Evolutionary conservation across 1,140 invertebrate species (phyloP).

Genomic region (Trigoniulus corallinus): DNA sequence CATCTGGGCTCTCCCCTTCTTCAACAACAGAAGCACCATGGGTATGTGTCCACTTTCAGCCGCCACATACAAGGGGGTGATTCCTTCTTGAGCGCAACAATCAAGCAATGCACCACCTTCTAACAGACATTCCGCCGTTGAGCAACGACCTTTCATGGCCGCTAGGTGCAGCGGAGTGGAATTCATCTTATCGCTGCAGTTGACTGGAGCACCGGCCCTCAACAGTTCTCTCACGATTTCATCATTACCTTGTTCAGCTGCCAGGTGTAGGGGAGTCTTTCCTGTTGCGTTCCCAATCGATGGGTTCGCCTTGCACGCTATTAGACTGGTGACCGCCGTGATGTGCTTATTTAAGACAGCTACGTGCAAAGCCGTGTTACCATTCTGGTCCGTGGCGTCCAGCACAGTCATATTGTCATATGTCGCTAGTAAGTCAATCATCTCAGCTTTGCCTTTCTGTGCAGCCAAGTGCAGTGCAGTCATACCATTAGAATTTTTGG

Average conservation of each 20-base stretch:
- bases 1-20: constrained; percentile 32
- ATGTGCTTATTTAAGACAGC: background rate
- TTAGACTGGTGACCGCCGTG: constrained; percentile 26
- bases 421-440: background rate
- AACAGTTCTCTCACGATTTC: constrained; percentile 13
- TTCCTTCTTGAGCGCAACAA: constrained; percentile 30
- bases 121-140: constrained; percentile 38
- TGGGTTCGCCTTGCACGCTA: constrained; percentile 48
- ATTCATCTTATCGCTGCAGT: background rate
- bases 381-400: background rate
- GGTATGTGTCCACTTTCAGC: constrained; percentile 46
- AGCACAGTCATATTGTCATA: too few species aligned
- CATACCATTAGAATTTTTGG: background rate
- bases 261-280: constrained; percentile 35
- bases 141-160: background rate
- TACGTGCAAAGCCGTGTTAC: background rate
- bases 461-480: background rate
- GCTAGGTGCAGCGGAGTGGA: background rate
- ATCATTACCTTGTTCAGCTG: constrained; percentile 5
- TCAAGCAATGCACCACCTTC: constrained; percentile 46
- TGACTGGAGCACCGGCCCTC: background rate
- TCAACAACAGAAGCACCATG: constrained; percentile 43
- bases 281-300: constrained; percentile 50
- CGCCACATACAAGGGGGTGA: constrained; percentile 54
- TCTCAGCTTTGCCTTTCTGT: background rate